phyloP scores from a whole-genome alignment of 2,113 vertebrate genomes.

The Edolisoma coerulescens region DNA sequence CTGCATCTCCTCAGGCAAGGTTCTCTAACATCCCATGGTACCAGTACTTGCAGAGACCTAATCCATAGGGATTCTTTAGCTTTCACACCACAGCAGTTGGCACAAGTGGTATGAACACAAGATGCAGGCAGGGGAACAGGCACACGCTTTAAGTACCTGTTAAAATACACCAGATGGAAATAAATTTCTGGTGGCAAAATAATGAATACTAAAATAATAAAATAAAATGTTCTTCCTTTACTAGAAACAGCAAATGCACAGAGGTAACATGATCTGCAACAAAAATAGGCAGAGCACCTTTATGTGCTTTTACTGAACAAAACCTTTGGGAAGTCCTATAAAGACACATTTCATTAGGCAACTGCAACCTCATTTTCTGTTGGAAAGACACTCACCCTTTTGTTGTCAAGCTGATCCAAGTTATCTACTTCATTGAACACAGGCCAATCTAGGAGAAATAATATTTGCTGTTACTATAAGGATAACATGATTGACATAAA shows the following conservation, averaged over 20 bases:
- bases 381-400: constrained; percentile 77
- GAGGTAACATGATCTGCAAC: not conserved
- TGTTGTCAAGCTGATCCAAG: constrained; percentile 75
- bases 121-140: not conserved
- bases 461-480: not conserved
- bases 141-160: not conserved
- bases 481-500: not conserved
- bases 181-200: not conserved
- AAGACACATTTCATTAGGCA: not conserved
- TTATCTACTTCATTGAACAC: constrained; percentile 81
- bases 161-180: not conserved
- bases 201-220: not conserved
- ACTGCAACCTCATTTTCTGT: not conserved
- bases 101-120: not conserved
- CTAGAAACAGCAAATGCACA: not conserved
- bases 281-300: not conserved
- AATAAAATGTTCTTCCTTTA: not conserved
- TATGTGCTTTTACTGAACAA: not conserved
- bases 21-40: not conserved
- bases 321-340: not conserved
- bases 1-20: not conserved
- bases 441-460: constrained; percentile 75
- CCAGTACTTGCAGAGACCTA: not conserved
- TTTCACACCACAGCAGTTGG: not conserved
- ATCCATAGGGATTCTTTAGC: not conserved